phyloP scores from a whole-genome alignment of 2,113 vertebrate genomes.

The Gallinago undulata region DNA sequence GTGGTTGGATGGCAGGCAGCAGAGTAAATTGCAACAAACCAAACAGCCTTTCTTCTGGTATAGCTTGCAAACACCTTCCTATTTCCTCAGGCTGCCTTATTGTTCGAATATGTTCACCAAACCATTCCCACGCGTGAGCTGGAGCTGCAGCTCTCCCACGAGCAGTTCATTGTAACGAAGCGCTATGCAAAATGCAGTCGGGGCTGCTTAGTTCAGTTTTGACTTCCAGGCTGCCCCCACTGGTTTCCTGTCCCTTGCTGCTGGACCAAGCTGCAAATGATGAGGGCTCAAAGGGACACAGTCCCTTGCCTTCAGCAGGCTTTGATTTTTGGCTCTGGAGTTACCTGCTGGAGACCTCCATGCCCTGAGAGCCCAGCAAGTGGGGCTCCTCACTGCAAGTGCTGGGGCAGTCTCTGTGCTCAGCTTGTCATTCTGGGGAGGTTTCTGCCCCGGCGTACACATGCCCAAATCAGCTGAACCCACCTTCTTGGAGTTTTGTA shows the following conservation, averaged over 20 bases:
- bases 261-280: neutral
- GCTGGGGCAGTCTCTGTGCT: neutral
- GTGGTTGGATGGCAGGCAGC: neutral
- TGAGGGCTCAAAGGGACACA: neutral
- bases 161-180: neutral
- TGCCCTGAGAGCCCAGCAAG: fast-evolving
- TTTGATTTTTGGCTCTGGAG: neutral
- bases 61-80: neutral
- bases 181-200: neutral
- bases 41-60: neutral
- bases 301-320: neutral
- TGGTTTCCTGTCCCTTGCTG: neutral
- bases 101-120: neutral
- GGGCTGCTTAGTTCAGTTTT: neutral
- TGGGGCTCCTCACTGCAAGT: neutral
- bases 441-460: fast-evolving
- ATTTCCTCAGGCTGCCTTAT: neutral
- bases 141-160: neutral
- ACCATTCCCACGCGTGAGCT: neutral
- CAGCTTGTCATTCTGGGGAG: neutral
- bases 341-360: neutral
- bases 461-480: neutral
- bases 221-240: neutral
- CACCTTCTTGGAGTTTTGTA: neutral
- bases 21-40: neutral